Percentiles rank a stretch among this genome's conserved stretches.
Evolutionary conservation across 2,113 vertebrate genomes (phyloP).

Genomic region (Potamarius usumacintae): DNA sequence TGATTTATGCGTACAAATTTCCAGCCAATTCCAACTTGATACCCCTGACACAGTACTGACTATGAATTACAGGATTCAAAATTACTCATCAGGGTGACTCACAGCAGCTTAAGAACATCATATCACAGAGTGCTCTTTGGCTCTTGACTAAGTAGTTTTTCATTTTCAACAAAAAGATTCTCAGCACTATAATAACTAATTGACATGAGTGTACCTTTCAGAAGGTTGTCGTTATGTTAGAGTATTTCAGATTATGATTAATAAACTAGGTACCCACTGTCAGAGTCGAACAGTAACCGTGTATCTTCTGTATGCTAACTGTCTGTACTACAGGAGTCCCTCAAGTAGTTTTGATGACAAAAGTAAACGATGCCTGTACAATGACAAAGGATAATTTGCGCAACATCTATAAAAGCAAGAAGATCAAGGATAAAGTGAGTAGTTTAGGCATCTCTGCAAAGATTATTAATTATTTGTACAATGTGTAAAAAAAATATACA

Average conservation of each 20-base stretch:
- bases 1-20: not conserved
- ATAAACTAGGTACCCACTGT: not conserved
- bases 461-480: not conserved
- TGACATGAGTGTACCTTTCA: not conserved
- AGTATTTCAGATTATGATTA: not conserved
- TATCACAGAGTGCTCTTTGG: too few species aligned
- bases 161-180: too few species aligned
- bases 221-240: not conserved
- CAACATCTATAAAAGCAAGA: constrained; percentile 21
- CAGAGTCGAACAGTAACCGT: not conserved
- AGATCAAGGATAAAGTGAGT: constrained; percentile 20
- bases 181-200: not conserved
- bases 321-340: constrained; percentile 10
- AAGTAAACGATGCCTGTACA: not conserved
- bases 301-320: not conserved
- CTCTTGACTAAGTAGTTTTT: too few species aligned
- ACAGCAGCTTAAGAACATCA: too few species aligned
- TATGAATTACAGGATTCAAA: too few species aligned
- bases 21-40: not conserved
- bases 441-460: not conserved
- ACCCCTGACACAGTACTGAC: too few species aligned
- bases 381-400: not conserved
- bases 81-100: too few species aligned
- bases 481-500: not conserved
- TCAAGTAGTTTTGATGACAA: constrained; percentile 33